Evolutionary conservation across 1,140 invertebrate genomes (phyloP), one percentile per base, ranked within the genome.

Genomic region (Nephila pilipes): DNA sequence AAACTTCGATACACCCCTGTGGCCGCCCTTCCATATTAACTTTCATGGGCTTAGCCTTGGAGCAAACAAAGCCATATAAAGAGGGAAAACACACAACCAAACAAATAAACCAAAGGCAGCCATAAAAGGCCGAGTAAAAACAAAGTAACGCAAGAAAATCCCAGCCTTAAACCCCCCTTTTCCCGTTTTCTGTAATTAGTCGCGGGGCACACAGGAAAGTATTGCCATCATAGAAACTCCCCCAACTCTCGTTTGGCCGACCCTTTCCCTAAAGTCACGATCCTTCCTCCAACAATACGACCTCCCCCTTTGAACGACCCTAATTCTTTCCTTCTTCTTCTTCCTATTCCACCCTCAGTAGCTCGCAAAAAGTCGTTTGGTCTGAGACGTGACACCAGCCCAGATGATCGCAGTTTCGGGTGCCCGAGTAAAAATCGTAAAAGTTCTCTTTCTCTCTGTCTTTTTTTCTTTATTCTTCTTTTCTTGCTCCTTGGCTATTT

Each of bases 211-310:
- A 60, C 29, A 63, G 58, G 58, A 91, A 91, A 91, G 90, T 91
- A 91, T 91, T 91, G 90, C 90, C 90, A 85, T 91, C 90, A 85
- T 91, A 91, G 90, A 91, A 89, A 91, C 90, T 91, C 90, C 90
- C 90, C 60, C 90, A 91, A 91, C 90, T 91, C 90, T 91, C 90
- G 90, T 91, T 91, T 91, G 90, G 80, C 18, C 90, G 75, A 58
- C 22, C 90, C 85, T 91, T 91, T 91, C 46, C 80, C 79, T 60
- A 69, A 85, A 91, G 90, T 91, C 90, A 91, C 90, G 90, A 91
- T 91, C 88, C 75, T 75, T 46, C 65, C 65, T 32, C 65, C 65
- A 75, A 75, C 65, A 75, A 75, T 80, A 89, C 87, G 87, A 89
- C 87, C 87, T 89, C 36, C 87, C 87, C 60, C 87, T 89, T 79